phyloP scores from a whole-genome alignment of 2,797 vertebrate species.

The Pipistrellus nathusii region DNA sequence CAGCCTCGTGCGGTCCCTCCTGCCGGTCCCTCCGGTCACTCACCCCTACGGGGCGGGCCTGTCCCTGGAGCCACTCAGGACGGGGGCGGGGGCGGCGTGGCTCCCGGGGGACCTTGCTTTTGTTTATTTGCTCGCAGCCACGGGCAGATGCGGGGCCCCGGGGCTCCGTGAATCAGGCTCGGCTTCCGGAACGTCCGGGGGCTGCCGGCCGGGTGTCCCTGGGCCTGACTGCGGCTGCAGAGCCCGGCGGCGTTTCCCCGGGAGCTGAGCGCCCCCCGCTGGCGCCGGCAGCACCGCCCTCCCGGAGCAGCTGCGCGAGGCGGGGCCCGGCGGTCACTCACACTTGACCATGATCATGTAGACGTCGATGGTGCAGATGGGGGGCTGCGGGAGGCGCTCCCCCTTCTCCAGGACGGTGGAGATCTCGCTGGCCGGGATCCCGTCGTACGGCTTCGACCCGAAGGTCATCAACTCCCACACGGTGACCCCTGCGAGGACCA shows the following conservation, averaged over 20 bases:
- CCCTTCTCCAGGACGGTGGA: conserved; percentile 94
- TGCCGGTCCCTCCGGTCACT: conserved; percentile 25
- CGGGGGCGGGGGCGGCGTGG: not conserved
- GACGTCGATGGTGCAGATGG: conserved; percentile 96
- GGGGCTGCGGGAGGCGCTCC: conserved; percentile 95
- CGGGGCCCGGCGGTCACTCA: conserved; percentile 85
- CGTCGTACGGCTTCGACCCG: conserved; percentile 95
- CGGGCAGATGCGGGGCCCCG: conserved; percentile 2
- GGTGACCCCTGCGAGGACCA: conserved; percentile 91
- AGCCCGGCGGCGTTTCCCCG: not conserved
- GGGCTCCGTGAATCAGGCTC: not conserved
- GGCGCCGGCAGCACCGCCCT: too few relatives aligned
- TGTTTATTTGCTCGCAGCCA: conserved; percentile 20
- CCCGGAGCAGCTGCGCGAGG: fast-evolving
- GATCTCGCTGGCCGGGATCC: conserved; percentile 95
- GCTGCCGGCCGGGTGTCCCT: not conserved
- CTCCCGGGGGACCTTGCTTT: not conserved
- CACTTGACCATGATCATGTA: conserved; percentile 99
- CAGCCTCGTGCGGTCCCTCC: not conserved
- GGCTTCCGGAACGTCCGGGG: not conserved
- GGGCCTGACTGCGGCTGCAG: not conserved
- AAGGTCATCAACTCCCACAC: conserved; percentile 99
- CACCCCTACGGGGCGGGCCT: not conserved
- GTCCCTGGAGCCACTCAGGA: not conserved
- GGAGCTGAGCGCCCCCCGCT: too few relatives aligned